Base-by-base conservation (phyloP, 2,888 invertebrate genomes). In the Dione vanillae region DNA sequence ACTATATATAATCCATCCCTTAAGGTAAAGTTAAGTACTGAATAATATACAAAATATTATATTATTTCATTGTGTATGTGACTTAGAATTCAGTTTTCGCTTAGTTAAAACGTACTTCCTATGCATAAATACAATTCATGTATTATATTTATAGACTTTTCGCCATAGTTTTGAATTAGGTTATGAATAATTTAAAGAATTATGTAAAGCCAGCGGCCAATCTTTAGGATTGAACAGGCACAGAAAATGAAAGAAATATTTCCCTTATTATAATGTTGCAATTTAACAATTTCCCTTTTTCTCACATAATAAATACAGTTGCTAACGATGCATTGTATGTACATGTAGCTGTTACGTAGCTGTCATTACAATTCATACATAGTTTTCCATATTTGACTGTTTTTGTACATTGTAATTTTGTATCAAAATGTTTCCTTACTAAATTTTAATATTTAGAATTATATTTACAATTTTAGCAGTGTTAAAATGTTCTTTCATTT, bases 1-100 rank as follows among this genome's bases (percentile, higher is more conserved):
- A 88, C 56, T 74, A 16, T 52, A 68, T 43, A 14, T 72, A 12
- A 27, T 61, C 27, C 45, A 1, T 27, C 35, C 35, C 16, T 45
- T 61, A 35, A 61, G 35, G 56, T 56, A 56, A 56, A 56, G 56
- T 56, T 56, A 19, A 56, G 56, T 56, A 19, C 11, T 12, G 11
- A 56, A 19, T 37, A 54, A 37, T 54, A 16, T 37, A 37, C 37
- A 56, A 37, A 37, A 10, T 6, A 8, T 52, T 27, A 45, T n/a
- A 5, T 52, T 35, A 52, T 54, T 10, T 54, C 54, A 56, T 56
- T 56, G 54, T 56, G 37, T 56, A 56, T 56, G 54, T 54, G 56
- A 56, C 11, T 56, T 56, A 37, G 54, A 56, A 37, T 56, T 56
- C 54, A 16, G 54, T 56, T 37, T 37, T n/a, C 16, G 54, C 54